phyloP scores from a whole-genome alignment of 2,888 invertebrate species.

The Danaus chrysippus region DNA sequence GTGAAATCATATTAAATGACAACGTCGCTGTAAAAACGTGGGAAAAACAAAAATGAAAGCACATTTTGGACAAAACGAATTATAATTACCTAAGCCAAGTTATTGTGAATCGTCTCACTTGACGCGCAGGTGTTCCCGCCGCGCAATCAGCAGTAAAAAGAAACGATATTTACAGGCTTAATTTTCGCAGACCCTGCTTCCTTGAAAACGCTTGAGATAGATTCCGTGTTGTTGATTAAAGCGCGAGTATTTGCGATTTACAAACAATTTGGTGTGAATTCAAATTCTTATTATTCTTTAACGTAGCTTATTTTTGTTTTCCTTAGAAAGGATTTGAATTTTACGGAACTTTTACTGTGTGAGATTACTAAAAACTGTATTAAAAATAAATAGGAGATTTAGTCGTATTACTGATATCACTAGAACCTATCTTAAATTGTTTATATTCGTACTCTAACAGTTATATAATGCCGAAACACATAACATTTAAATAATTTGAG shows the following conservation, averaged over 20 bases:
- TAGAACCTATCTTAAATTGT: too few species aligned
- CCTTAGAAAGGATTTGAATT: too few species aligned
- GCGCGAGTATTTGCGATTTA: not conserved
- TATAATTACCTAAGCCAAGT: slow-evolving; percentile 28
- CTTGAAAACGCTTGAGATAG: slow-evolving; percentile 35
- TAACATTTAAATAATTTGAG: too few species aligned
- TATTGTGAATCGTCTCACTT: slow-evolving; percentile 32
- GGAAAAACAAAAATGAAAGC: slow-evolving; percentile 19
- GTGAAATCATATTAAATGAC: slow-evolving; percentile 24
- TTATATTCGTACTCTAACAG: too few species aligned
- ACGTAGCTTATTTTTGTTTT: too few species aligned
- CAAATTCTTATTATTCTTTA: not conserved
- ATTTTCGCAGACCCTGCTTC: slow-evolving; percentile 50
- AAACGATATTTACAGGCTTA: slow-evolving; percentile 53
- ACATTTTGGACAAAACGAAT: slow-evolving; percentile 20
- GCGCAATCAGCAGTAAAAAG: slow-evolving; percentile 73
- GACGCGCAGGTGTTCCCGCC: slow-evolving; percentile 62
- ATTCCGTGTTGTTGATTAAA: slow-evolving; percentile 8
- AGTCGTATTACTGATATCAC: too few species aligned
- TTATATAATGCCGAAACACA: too few species aligned
- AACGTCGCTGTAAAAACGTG: slow-evolving; percentile 11
- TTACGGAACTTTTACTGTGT: too few species aligned
- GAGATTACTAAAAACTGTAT: too few species aligned
- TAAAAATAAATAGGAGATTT: too few species aligned
- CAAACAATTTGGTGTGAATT: not conserved